Evolutionary conservation across 2,888 invertebrate genomes (phyloP).

Genomic region (Xanthorhoe spadicearia): DNA sequence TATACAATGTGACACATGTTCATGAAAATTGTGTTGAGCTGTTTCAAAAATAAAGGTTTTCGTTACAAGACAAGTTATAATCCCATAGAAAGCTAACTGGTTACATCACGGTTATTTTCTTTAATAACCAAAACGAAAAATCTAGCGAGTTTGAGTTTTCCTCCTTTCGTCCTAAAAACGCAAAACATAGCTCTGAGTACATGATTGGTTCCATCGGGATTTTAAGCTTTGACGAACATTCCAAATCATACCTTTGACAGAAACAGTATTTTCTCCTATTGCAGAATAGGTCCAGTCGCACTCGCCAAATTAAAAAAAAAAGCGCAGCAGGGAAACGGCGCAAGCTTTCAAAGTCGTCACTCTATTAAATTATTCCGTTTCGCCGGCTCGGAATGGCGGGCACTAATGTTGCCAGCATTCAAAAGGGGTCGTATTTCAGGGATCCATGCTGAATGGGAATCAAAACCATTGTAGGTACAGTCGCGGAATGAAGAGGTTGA

Average conservation of each 20-base stretch:
- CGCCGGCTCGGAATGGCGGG: conserved; percentile 69
- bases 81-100: no score
- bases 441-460: neutral
- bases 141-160: no score
- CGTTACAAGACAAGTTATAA: no score
- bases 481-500: no score
- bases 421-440: conserved; percentile 48
- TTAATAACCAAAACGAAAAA: no score
- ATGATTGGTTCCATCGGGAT: no score
- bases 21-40: no score
- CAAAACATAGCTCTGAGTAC: no score
- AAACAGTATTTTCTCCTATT: neutral
- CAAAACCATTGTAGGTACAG: neutral
- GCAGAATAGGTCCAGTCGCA: neutral
- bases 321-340: conserved; percentile 55
- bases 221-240: neutral
- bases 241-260: neutral
- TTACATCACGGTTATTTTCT: no score
- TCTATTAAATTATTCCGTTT: conserved; percentile 81
- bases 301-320: conserved; percentile 31
- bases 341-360: conserved; percentile 64
- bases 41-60: no score
- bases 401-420: conserved; percentile 71
- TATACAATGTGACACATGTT: no score
- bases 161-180: no score